phyloP scores from a whole-genome alignment of 2,888 invertebrate species.

The Hipparchia semele region DNA sequence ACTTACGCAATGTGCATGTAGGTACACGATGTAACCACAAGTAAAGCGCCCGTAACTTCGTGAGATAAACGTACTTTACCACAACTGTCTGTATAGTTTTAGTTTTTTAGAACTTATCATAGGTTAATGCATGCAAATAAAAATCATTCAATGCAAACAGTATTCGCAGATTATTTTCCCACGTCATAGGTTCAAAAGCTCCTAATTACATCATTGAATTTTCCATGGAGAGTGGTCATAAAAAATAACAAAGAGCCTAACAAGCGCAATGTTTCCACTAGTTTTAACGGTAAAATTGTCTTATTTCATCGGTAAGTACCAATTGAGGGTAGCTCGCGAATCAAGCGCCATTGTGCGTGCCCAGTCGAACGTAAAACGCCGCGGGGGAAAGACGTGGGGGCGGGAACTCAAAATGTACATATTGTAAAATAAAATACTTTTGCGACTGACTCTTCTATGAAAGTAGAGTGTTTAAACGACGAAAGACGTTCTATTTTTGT shows the following conservation, averaged over 20 bases:
- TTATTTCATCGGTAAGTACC: conserved; percentile 49
- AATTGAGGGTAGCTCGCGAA: conserved; percentile 74
- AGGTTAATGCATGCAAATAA: too few relatives aligned
- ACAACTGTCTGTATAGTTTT: too few relatives aligned
- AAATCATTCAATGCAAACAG: background rate
- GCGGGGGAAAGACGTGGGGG: conserved; percentile 51
- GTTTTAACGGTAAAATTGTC: conserved; percentile 57
- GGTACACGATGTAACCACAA: too few relatives aligned
- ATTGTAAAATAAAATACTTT: conserved; percentile 4
- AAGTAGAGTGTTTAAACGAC: too few relatives aligned
- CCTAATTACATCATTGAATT: conserved; percentile 22
- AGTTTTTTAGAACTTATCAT: too few relatives aligned
- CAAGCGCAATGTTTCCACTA: conserved; percentile 53
- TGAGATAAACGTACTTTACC: too few relatives aligned
- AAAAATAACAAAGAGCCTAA: conserved; percentile 50
- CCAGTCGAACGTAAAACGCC: conserved; percentile 61
- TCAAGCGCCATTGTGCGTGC: conserved; percentile 70
- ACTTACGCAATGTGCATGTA: too few relatives aligned
- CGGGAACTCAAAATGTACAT: conserved; percentile 16
- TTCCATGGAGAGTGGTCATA: conserved; percentile 28
- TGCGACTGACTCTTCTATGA: background rate
- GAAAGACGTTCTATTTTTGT: too few relatives aligned
- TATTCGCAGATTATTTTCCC: conserved; percentile 14
- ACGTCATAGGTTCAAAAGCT: conserved; percentile 10
- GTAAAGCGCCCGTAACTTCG: too few relatives aligned